Base-by-base conservation (phyloP, 2,113 vertebrate species). In the Panthera tigris region DNA sequence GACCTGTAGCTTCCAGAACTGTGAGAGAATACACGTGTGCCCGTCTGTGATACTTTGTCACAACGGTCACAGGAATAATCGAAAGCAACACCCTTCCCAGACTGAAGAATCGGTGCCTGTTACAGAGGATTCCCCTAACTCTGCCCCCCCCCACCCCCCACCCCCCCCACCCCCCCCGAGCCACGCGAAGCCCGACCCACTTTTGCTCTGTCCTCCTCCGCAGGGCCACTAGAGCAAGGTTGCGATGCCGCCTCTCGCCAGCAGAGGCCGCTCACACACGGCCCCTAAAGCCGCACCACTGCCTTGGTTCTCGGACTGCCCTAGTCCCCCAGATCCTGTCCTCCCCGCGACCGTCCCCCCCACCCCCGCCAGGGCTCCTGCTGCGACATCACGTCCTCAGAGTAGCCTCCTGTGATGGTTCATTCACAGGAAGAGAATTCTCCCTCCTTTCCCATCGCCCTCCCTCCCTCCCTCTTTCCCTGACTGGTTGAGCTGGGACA, bases 101-200 rank as follows among this genome's bases (percentile, higher is more conserved):
- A 76, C 41, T 45, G 39, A 41, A 45, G 39, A 25, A 39, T 76
- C 7, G 8, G 25, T 9, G 25, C 45, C 48, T n/a, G 23, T 23
- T 21, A 39, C 19, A 10, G 12, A 45, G 4, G 27, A 57, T 19
- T 50, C 19, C 25, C 52, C 50, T 3, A 48, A 3, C 73, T 7
- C 36, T 4, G 10, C 2, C 23, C 3, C 45, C n/a, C 18, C 3
- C 33, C 13, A 7, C 8, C 33, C 18, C 15, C 4, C 33, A 13
- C 11, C 8, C 39, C 1, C 23, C 3, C 2, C 23, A 2, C 1
- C 23, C 3, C 2, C 23, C 3, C 33, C 18, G 45, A 76, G 41
- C 41, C 41, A 29, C 27, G 25, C 5, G 50, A 68, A 79, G 29
- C 36, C 31, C 31, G 45, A 45, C 45, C 45, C 0, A 0, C 1